These are phyloP conservation scores for Styela plicata DNA, from an alignment of 23 tunicate species.

Conservation along the genomic window DNA sequence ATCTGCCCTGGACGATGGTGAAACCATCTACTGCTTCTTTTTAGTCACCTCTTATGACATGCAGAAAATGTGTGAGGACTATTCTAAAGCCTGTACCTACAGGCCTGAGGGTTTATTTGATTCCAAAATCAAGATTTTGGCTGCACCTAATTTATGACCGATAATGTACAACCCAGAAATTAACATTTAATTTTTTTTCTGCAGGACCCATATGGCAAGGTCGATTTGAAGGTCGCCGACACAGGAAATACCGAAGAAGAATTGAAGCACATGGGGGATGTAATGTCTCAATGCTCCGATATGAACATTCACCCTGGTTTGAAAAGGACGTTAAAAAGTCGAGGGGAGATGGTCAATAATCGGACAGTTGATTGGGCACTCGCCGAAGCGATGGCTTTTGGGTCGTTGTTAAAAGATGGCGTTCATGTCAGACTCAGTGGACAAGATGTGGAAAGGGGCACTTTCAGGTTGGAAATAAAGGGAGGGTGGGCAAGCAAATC, in stretches of 20 bases:
- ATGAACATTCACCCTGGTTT: constrained; percentile 75
- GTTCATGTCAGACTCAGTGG: constrained; percentile 91
- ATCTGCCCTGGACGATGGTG: too few relatives aligned
- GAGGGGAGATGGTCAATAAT: constrained; percentile 60
- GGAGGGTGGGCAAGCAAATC: too few relatives aligned
- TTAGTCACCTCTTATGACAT: too few relatives aligned
- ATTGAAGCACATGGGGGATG: constrained; percentile 62
- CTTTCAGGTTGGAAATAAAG: constrained; percentile 66
- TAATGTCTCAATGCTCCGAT: constrained; percentile 64
- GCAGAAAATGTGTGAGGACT: too few relatives aligned
- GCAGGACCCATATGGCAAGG: constrained; percentile 70
- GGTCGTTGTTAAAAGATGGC: constrained; percentile 77
- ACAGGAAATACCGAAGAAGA: constrained; percentile 73
- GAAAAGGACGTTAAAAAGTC: constrained; percentile 72
- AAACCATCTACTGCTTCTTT: too few relatives aligned
- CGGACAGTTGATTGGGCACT: constrained; percentile 91
- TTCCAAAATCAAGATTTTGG: too few relatives aligned
- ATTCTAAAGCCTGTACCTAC: too few relatives aligned
- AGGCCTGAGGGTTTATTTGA: too few relatives aligned
- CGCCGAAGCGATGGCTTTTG: constrained; percentile 97
- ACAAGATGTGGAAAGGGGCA: constrained; percentile 98
- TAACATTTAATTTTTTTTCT: too few relatives aligned
- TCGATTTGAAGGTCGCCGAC: constrained; percentile 64
- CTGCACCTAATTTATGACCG: too few relatives aligned
- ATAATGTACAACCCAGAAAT: too few relatives aligned